Percentiles rank a stretch among this genome's conserved stretches.
Evolutionary conservation across 2,113 vertebrate genomes (phyloP).

Genomic region (Reinhardtius hippoglossoides): DNA sequence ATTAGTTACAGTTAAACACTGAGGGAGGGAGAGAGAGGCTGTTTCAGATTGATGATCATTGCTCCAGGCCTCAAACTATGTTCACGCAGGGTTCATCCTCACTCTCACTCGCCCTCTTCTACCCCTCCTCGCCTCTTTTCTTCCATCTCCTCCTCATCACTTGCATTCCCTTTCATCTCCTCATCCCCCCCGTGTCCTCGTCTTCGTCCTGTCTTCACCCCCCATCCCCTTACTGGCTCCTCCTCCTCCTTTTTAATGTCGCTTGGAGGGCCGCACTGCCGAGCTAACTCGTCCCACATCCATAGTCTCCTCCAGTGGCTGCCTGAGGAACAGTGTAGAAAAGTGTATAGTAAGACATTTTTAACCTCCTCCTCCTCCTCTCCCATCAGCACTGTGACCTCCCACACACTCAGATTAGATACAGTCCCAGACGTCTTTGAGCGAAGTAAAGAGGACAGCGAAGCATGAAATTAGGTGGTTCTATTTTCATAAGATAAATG

Average conservation of each 20-base stretch:
- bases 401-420: conserved; percentile 32
- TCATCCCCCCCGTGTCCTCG: neutral
- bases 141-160: conserved; percentile 27
- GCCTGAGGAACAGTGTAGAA: neutral
- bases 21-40: conserved; percentile 25
- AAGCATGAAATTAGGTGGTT: conserved; percentile 31
- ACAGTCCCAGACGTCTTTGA: conserved; percentile 10
- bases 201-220: conserved; percentile 15
- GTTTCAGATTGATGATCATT: conserved; percentile 21
- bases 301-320: conserved; percentile 9
- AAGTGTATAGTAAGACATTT: conserved; percentile 35
- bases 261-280: conserved; percentile 28
- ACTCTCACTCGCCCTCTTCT: neutral
- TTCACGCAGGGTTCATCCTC: conserved; percentile 45
- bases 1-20: conserved; percentile 49
- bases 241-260: conserved; percentile 18
- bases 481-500: conserved; percentile 16
- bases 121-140: neutral
- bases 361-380: conserved; percentile 26
- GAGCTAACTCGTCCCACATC: conserved; percentile 6
- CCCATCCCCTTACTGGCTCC: neutral
- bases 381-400: conserved; percentile 27
- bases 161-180: conserved; percentile 22
- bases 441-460: conserved; percentile 13
- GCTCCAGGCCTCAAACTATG: conserved; percentile 29